A percentile compares a stretch with the other conserved stretches of the same genome.
These are phyloP conservation scores for Lepidonotus clava DNA, from an alignment of 2,888 invertebrate species.

Conservation along the genomic window DNA sequence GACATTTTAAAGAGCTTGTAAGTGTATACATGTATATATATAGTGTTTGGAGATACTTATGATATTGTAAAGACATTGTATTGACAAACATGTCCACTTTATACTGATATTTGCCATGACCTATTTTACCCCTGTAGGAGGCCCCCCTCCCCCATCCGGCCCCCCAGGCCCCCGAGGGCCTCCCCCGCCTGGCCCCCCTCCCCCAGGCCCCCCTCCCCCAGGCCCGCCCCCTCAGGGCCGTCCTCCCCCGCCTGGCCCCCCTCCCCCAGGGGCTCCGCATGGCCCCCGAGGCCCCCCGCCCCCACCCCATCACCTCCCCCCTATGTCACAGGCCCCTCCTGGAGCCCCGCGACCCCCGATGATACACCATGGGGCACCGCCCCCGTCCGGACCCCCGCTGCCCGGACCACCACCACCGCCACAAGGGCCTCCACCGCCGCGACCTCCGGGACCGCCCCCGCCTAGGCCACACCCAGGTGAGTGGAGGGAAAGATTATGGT, in stretches of 20 bases:
- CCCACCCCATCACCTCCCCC: slow-evolving; percentile 71
- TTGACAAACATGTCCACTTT: no score
- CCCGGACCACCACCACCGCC: slow-evolving; percentile 51
- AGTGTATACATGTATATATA: no score
- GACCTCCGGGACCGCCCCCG: slow-evolving; percentile 41
- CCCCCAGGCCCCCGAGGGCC: slow-evolving; percentile 61
- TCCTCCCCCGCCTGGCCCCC: slow-evolving; percentile 57
- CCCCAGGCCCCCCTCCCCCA: slow-evolving; percentile 48
- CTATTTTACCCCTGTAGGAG: slow-evolving; percentile 54
- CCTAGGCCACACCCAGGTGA: slow-evolving; percentile 48
- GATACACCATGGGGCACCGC: slow-evolving; percentile 62
- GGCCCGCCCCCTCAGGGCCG: slow-evolving; percentile 56
- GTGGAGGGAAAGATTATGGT: no score
- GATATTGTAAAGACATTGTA: no score
- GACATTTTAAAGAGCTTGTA: no score
- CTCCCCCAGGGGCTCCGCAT: slow-evolving; percentile 63
- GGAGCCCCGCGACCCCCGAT: slow-evolving; percentile 66
- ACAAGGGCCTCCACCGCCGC: slow-evolving; percentile 49
- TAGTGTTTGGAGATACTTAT: no score
- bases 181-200: slow-evolving; percentile 42
- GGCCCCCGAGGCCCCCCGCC: slow-evolving; percentile 68
- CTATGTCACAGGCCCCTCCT: slow-evolving; percentile 64
- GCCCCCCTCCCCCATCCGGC: slow-evolving; percentile 60
- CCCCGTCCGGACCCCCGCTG: slow-evolving; percentile 58
- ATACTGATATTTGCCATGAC: no score